Evolutionary conservation across 2,113 vertebrate genomes (phyloP).

Genomic region (Xiphophorus hellerii): DNA sequence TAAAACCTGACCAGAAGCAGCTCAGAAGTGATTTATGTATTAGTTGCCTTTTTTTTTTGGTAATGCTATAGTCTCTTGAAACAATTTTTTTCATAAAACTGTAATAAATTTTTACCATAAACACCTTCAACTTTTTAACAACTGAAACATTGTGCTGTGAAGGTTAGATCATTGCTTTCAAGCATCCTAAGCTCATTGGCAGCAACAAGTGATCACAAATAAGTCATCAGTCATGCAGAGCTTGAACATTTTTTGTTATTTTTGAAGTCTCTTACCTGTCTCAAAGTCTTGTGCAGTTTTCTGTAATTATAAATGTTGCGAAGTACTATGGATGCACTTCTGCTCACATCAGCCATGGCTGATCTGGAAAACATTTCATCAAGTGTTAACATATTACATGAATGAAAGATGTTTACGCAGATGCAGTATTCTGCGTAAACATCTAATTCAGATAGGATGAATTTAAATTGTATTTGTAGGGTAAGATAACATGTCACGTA

Average conservation of each 20-base stretch:
- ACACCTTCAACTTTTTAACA: too few species aligned
- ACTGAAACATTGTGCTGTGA: too few species aligned
- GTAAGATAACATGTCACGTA: background rate
- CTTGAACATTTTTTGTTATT: background rate
- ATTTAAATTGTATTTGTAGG: background rate
- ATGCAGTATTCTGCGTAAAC: background rate
- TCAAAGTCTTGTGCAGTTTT: conserved; percentile 90
- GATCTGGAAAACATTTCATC: conserved; percentile 69
- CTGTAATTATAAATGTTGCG: conserved; percentile 94
- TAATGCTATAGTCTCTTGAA: background rate
- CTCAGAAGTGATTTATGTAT: too few species aligned
- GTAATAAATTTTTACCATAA: too few species aligned
- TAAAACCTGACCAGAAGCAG: background rate
- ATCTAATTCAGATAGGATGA: background rate
- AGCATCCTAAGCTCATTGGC: background rate
- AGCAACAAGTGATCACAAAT: background rate
- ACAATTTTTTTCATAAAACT: too few species aligned
- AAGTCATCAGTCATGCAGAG: background rate
- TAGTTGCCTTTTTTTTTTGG: background rate
- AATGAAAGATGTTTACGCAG: background rate
- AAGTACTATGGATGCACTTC: conserved; percentile 88
- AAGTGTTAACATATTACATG: conserved; percentile 6
- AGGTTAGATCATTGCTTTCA: too few species aligned
- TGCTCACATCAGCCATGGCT: conserved; percentile 70
- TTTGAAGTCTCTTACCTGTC: conserved; percentile 73